Percentiles rank a stretch among this genome's conserved stretches.
Evolutionary conservation across 2,888 invertebrate species (phyloP).

Genomic region (Heliconius sara): DNA sequence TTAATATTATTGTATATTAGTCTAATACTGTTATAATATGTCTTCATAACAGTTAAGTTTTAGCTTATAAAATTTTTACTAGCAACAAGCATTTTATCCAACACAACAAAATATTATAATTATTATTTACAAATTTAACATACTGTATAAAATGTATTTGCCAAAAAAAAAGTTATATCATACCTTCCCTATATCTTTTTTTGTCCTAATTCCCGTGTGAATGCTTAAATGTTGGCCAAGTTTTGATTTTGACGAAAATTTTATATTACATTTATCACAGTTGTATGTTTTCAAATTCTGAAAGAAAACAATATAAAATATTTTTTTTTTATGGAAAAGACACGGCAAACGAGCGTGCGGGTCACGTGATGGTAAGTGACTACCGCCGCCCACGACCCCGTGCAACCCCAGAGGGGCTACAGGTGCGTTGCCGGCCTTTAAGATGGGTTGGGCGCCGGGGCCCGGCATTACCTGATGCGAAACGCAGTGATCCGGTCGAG

Average conservation of each 20-base stretch:
- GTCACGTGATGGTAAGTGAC: too few relatives aligned
- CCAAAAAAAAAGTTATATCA: background rate
- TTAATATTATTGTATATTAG: background rate
- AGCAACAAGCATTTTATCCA: too few relatives aligned
- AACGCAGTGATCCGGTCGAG: too few relatives aligned
- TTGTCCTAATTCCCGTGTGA: conserved; percentile 16
- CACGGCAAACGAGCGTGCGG: too few relatives aligned
- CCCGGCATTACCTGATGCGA: too few relatives aligned
- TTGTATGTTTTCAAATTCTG: conserved; percentile 46
- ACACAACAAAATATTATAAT: background rate
- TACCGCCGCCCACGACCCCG: too few relatives aligned
- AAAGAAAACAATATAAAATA: conserved; percentile 31
- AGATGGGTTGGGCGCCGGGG: too few relatives aligned
- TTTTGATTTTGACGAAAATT: conserved; percentile 49
- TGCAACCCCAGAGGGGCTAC: too few relatives aligned
- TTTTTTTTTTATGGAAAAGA: too few relatives aligned
- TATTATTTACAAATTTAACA: background rate
- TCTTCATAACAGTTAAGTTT: background rate
- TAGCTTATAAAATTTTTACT: background rate
- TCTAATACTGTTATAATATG: background rate
- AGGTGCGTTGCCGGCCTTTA: too few relatives aligned
- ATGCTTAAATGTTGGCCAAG: conserved; percentile 48
- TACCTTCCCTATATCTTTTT: conserved; percentile 9
- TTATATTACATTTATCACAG: conserved; percentile 56
- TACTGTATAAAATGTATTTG: background rate